A percentile compares a stretch with the other conserved stretches of the same genome.
Conservation (phyloP, 2,113 vertebrate species). For the Larimichthys polyactis region DNA sequence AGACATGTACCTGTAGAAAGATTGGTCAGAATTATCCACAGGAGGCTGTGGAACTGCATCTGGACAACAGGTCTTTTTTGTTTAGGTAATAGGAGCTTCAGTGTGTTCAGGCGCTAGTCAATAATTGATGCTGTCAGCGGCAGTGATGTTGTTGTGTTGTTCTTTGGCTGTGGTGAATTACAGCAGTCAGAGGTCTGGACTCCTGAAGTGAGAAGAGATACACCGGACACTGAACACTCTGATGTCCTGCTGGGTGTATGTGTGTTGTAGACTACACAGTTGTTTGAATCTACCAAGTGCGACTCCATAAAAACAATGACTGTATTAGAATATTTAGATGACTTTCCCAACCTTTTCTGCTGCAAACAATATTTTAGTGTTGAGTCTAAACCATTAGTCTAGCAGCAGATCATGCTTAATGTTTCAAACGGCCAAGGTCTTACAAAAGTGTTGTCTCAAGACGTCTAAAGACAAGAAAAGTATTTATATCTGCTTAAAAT, state of each 20-base stretch:
- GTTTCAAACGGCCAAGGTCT: not conserved
- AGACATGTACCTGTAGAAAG: not conserved
- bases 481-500: not conserved
- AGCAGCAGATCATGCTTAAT: not conserved
- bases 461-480: not conserved
- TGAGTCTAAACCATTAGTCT: not conserved
- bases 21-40: constrained; percentile 1
- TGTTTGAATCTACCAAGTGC: not conserved
- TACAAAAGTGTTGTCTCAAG: not conserved
- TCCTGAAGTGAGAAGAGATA: constrained; percentile 24
- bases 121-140: constrained; percentile 46
- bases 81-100: constrained; percentile 20
- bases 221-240: constrained; percentile 10
- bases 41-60: fast-evolving
- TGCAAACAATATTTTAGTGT: not conserved
- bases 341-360: not conserved
- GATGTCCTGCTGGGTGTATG: not conserved
- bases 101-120: constrained; percentile 30
- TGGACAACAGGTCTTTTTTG: not conserved
- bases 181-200: not conserved
- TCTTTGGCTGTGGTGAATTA: constrained; percentile 1
- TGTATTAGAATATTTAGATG: no score
- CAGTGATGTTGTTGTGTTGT: constrained; percentile 16
- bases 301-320: no score
- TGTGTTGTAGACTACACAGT: not conserved